Conservation (phyloP, 2,888 invertebrate species). For the Drosophila macrospina region DNA sequence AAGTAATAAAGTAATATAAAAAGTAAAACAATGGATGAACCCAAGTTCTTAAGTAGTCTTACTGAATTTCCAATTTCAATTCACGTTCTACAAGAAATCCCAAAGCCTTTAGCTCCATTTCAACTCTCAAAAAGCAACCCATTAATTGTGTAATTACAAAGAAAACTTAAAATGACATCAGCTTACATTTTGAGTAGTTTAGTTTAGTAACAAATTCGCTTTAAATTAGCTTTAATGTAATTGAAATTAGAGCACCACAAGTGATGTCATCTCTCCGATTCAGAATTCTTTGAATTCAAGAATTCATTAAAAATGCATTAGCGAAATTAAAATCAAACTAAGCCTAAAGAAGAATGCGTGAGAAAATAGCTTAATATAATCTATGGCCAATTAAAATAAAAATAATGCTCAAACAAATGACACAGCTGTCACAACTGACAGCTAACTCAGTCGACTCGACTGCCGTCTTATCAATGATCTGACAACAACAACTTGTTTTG, state of each 20-base stretch:
- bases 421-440: constrained; percentile 54
- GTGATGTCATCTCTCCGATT: constrained; percentile 56
- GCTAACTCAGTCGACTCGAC: constrained; percentile 10
- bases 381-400: constrained; percentile 65
- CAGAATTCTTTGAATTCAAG: not conserved
- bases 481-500: constrained; percentile 4
- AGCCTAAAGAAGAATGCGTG: constrained; percentile 62
- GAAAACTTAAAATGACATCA: no score
- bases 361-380: constrained; percentile 29
- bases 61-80: no score
- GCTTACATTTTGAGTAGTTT: not conserved
- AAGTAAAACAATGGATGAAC: no score
- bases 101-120: no score
- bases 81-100: no score
- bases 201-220: no score
- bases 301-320: constrained; percentile 77
- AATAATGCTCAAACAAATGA: constrained; percentile 72
- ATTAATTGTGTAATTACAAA: no score
- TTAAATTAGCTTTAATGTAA: not conserved
- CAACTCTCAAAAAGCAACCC: no score
- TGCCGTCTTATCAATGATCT: constrained; percentile 5
- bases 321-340: constrained; percentile 58
- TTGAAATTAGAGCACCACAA: constrained; percentile 36
- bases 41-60: no score
- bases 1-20: no score